These are phyloP conservation scores for Drosophila paranaensis DNA, from an alignment of 2,888 invertebrate genomes.

Conservation along the genomic window DNA sequence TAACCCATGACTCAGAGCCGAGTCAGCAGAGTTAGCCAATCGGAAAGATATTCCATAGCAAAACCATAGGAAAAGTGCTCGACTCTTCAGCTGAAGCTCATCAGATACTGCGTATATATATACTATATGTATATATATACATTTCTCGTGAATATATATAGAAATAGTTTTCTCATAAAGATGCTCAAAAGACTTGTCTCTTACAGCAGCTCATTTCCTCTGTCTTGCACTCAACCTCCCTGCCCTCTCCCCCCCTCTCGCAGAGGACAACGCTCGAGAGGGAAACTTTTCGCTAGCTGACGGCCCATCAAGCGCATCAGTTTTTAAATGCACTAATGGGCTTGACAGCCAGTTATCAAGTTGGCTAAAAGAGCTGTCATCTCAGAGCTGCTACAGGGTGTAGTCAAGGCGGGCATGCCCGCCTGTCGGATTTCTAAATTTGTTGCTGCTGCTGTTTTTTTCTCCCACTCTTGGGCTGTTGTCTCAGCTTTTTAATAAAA, in stretches of 20 bases:
- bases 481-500: slow-evolving; percentile 58
- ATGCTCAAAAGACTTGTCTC: not conserved
- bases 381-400: slow-evolving; percentile 15
- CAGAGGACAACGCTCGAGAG: not conserved
- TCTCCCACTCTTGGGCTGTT: slow-evolving; percentile 38
- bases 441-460: slow-evolving; percentile 1
- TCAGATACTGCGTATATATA: no score
- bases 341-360: slow-evolving; percentile 3
- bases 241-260: not conserved
- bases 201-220: not conserved
- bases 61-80: no score
- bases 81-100: no score
- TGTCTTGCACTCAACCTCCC: not conserved
- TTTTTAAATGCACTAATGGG: slow-evolving; percentile 5
- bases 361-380: not conserved
- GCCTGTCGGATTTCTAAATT: not conserved
- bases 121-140: not conserved
- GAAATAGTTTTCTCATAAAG: not conserved
- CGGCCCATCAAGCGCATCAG: not conserved
- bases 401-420: not conserved
- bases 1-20: not conserved
- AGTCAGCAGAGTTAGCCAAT: no score
- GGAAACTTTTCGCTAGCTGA: not conserved
- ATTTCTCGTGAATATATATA: not conserved
- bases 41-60: no score